A percentile compares a stretch with the other conserved stretches of the same genome.
These are phyloP conservation scores for Orthonyx spaldingii DNA, from an alignment of 2,113 vertebrate species.

Conservation along the genomic window DNA sequence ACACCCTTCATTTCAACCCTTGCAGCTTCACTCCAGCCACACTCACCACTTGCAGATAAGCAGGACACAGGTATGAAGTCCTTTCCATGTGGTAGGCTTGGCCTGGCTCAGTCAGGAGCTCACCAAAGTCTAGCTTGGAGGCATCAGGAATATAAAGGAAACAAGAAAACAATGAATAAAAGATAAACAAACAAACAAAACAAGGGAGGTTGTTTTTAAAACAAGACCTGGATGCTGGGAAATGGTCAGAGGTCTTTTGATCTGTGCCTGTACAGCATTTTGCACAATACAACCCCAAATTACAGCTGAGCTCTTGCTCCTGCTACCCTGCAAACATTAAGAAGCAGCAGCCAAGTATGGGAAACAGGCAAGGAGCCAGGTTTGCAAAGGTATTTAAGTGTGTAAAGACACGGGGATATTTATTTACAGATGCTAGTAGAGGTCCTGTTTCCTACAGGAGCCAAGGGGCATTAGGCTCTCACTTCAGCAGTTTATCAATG, in stretches of 20 bases:
- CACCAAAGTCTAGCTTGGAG: background rate
- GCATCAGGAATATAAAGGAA: background rate
- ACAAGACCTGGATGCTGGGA: background rate
- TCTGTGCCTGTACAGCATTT: background rate
- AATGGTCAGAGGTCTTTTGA: background rate
- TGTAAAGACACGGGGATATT: slow-evolving; percentile 7
- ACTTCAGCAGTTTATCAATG: background rate
- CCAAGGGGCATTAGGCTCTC: background rate
- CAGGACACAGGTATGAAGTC: background rate
- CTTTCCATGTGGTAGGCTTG: background rate
- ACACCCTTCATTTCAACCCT: background rate
- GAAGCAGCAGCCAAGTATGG: background rate
- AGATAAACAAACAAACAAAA: background rate
- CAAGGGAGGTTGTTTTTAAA: background rate
- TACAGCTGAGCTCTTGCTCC: background rate
- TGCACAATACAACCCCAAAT: background rate
- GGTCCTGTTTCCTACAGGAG: background rate
- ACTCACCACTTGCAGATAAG: background rate
- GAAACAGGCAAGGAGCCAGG: slow-evolving; percentile 16
- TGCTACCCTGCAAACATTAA: background rate
- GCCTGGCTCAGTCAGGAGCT: background rate
- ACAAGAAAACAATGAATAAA: background rate
- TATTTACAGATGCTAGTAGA: background rate
- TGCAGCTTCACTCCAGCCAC: background rate
- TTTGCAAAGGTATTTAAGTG: slow-evolving; percentile 20